A percentile compares a stretch with the other conserved stretches of the same genome.
Conservation (phyloP, 2,113 vertebrate genomes). For the Solea solea region DNA sequence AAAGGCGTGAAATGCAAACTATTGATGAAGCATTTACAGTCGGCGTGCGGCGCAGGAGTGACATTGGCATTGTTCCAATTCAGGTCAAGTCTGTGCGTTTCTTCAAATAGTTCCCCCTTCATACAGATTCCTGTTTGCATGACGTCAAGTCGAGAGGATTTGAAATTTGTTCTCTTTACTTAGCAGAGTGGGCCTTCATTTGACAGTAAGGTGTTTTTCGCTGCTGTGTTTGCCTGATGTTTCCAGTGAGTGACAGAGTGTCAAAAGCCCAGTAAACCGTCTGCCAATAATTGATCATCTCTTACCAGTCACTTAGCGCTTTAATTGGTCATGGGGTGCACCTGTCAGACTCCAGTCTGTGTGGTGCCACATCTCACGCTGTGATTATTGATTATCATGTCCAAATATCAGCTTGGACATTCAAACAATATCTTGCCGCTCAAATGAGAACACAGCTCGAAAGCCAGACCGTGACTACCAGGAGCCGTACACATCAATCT, state of each 20-base stretch:
- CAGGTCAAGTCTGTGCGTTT: constrained; percentile 8
- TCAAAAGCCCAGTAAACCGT: constrained; percentile 36
- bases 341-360: constrained; percentile 55
- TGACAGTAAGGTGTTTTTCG: constrained; percentile 20
- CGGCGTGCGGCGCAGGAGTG: constrained; percentile 25
- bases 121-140: constrained; percentile 29
- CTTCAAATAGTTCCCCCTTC: constrained; percentile 19
- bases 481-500: constrained; percentile 26
- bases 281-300: constrained; percentile 54
- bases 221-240: constrained; percentile 2
- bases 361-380: constrained; percentile 36
- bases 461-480: constrained; percentile 19
- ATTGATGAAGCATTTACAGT: constrained; percentile 43
- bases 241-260: constrained; percentile 26
- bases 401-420: constrained; percentile 51
- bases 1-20: constrained; percentile 42
- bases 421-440: constrained; percentile 23
- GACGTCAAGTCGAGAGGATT: constrained; percentile 39
- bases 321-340: constrained; percentile 57
- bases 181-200: constrained; percentile 10
- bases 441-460: constrained; percentile 26
- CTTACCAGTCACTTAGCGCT: constrained; percentile 32
- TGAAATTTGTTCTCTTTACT: constrained; percentile 38
- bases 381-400: constrained; percentile 67
- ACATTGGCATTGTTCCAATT: constrained; percentile 19